phyloP scores from a whole-genome alignment of 2,888 invertebrate species.

The Tethea ocularis region DNA sequence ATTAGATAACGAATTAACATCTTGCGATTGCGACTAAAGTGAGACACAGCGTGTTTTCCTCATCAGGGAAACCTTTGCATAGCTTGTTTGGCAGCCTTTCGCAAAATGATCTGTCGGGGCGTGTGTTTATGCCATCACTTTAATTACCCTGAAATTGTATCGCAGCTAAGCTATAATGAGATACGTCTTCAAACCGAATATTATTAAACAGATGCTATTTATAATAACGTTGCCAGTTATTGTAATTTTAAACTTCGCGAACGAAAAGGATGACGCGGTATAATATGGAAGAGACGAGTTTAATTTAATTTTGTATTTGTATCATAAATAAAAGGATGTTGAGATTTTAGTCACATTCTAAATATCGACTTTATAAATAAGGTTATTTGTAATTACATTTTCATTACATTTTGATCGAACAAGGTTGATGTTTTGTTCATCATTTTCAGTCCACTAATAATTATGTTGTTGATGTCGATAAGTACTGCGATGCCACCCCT shows the following conservation, averaged over 20 bases:
- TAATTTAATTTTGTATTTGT: not conserved
- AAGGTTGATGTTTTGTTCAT: no score
- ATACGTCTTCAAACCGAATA: not conserved
- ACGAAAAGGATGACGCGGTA: not conserved
- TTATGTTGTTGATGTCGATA: no score
- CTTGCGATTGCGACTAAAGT: conserved; percentile 50
- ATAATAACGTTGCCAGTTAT: not conserved
- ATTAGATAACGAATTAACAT: conserved; percentile 79
- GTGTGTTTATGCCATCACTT: conserved; percentile 40
- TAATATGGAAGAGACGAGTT: not conserved
- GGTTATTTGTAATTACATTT: no score
- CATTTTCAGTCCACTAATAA: no score
- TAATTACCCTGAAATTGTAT: conserved; percentile 39
- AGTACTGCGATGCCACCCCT: no score
- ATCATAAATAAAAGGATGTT: not conserved
- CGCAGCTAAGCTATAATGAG: not conserved
- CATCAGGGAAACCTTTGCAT: conserved; percentile 58
- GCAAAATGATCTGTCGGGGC: conserved; percentile 49
- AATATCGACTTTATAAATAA: no score
- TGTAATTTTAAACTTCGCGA: not conserved
- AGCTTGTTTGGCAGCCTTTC: conserved; percentile 56
- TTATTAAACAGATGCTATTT: not conserved
- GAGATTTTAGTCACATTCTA: not conserved
- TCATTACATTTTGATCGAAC: no score
- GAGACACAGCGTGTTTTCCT: conserved; percentile 60